A percentile compares a stretch with the other conserved stretches of the same genome.
Conservation (phyloP, 2,888 invertebrate genomes). For the Pogonocherus hispidulus region DNA sequence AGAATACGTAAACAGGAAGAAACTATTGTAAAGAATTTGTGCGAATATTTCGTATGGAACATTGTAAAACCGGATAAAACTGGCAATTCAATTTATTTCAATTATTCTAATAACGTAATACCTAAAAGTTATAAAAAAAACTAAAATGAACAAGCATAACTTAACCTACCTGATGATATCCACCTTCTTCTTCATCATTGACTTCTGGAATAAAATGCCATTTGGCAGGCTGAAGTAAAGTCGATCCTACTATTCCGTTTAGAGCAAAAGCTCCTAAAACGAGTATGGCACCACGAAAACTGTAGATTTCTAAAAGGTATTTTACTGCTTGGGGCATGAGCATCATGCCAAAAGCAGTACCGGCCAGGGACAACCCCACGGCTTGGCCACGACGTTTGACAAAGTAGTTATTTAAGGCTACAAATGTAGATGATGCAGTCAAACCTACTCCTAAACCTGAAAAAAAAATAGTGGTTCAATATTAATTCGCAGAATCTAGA, state of each 20-base stretch:
- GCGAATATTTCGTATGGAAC: too few species aligned
- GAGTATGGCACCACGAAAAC: slow-evolving; percentile 79
- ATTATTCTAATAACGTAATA: too few species aligned
- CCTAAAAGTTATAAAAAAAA: too few species aligned
- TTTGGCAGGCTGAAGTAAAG: slow-evolving; percentile 79
- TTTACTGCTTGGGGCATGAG: slow-evolving; percentile 84
- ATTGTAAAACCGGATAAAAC: too few species aligned
- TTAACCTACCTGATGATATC: slow-evolving; percentile 65
- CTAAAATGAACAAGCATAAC: too few species aligned
- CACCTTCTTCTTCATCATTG: slow-evolving; percentile 70
- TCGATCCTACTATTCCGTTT: slow-evolving; percentile 78
- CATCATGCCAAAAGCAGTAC: slow-evolving; percentile 84
- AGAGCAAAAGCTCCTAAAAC: slow-evolving; percentile 78
- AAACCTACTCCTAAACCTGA: slow-evolving; percentile 83
- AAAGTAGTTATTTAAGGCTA: slow-evolving; percentile 84
- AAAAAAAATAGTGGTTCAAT: too few species aligned
- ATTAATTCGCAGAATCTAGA: too few species aligned
- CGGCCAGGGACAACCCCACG: slow-evolving; percentile 84
- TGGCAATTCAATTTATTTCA: too few species aligned
- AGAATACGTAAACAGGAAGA: too few species aligned
- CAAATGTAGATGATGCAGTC: slow-evolving; percentile 83
- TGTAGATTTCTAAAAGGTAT: slow-evolving; percentile 74
- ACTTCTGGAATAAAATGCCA: slow-evolving; percentile 77
- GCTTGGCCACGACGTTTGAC: slow-evolving; percentile 84
- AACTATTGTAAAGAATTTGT: too few species aligned